phyloP scores from a whole-genome alignment of 2,888 invertebrate species.

The Eristalis pertinax region DNA sequence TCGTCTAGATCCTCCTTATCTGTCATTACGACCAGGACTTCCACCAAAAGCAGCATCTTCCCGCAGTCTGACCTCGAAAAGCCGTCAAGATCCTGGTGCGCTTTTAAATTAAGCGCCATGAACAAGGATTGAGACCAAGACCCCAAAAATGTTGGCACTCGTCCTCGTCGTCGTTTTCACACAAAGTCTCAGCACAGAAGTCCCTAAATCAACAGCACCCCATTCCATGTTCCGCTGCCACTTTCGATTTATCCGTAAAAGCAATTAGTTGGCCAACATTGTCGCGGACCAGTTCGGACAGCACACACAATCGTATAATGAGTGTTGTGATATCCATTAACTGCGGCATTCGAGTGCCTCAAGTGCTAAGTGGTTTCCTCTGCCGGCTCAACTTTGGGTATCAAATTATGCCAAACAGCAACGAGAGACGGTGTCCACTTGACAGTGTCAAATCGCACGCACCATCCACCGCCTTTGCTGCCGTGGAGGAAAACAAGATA shows the following conservation, averaged over 20 bases:
- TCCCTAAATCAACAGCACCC: neutral
- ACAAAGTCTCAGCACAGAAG: neutral
- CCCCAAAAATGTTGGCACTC: no score
- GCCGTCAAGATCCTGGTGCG: no score
- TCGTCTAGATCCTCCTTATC: no score
- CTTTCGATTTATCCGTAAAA: neutral
- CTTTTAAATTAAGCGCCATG: no score
- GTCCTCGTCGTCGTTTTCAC: neutral
- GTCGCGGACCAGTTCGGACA: neutral
- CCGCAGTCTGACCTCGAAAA: no score
- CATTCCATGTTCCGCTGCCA: neutral
- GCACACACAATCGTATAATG: neutral
- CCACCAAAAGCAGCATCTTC: no score
- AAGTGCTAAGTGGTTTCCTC: constrained; percentile 54
- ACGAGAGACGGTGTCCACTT: constrained; percentile 32
- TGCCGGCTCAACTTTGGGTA: constrained; percentile 13
- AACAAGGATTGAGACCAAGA: no score
- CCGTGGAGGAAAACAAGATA: neutral
- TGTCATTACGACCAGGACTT: no score
- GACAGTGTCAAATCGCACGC: constrained; percentile 67
- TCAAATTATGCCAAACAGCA: constrained; percentile 7
- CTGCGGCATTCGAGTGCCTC: constrained; percentile 23
- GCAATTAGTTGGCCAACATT: neutral
- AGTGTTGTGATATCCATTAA: constrained; percentile 45
- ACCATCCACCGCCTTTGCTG: neutral